Base-by-base conservation (phyloP, 2,113 vertebrate species). In the Chlorodrepanis virens region DNA sequence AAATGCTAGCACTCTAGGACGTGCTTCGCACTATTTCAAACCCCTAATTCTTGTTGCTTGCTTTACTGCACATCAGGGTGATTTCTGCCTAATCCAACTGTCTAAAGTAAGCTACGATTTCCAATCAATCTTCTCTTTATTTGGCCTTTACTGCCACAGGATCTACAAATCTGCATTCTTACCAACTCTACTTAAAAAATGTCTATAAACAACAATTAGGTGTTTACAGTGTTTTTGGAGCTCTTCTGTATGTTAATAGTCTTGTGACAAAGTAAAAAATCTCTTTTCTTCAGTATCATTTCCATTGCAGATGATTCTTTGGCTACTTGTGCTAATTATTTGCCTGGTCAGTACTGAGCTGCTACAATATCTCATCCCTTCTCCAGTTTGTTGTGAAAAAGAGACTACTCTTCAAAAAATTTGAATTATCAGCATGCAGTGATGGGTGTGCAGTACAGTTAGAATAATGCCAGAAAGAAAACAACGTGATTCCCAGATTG, bases 71-170 rank as follows among this genome's bases (percentile, higher is more conserved):
- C 83, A 88, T 94, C 67, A 93, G 88, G 92, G 83, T 94, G 96
- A 94, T 96, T 96, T 96, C 90, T 91, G 87, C 89, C 76, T 96
- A 88, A 93, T 94, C 65, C 84, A 94, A 15, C 83, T 89, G 90
- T 86, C 91, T 60, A 70, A 87, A 90, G 81, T 70, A 84, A 96
- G 91, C 88, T 93, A 92, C 4, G 4, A 69, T 68, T 90, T 84
- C 93, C 71, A 89, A 79, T 87, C 72, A 89, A 65, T 90, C 94
- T 86, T 95, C 56, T 67, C 60, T 83, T 90, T 94, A 83, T 87
- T 93, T 95, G 80, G 83, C 78, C 82, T 89, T 90, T 85, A 81
- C 78, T 91, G 37, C 61, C 67, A 49, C 1, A 33, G 52, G 47
- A 77, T 82, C 77, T 81, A 70, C 93, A 87, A 91, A 92, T 86